Percentiles rank a stretch among this genome's conserved stretches.
Evolutionary conservation across 2,888 invertebrate species (phyloP).

Genomic region (Chrysodeixis includens): DNA sequence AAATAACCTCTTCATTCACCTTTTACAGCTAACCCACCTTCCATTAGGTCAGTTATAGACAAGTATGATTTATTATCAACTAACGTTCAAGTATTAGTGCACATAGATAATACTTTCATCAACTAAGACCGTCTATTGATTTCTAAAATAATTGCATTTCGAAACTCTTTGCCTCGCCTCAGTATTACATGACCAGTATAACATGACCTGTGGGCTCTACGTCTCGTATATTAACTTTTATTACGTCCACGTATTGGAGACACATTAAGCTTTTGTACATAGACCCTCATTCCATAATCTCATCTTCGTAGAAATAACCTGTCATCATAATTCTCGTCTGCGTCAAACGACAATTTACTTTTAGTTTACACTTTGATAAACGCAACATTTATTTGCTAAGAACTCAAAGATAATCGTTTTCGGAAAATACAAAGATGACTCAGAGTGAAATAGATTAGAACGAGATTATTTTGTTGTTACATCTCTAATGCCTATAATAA

Average conservation of each 20-base stretch:
- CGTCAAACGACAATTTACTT: slow-evolving; percentile 30
- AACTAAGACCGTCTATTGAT: background rate
- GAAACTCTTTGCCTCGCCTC: background rate
- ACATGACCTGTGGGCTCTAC: background rate
- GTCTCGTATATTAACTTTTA: background rate
- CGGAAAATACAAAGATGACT: slow-evolving; percentile 42
- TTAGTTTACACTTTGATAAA: slow-evolving; percentile 36
- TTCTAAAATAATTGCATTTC: background rate
- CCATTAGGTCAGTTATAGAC: no score
- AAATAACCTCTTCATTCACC: no score
- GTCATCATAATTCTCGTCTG: slow-evolving; percentile 35
- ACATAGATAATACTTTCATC: no score
- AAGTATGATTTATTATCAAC: no score
- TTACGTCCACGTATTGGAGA: background rate
- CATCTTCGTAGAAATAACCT: slow-evolving; percentile 40
- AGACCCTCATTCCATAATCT: slow-evolving; percentile 17
- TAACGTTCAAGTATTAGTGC: no score
- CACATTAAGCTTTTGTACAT: slow-evolving; percentile 6
- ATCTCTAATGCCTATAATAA: background rate
- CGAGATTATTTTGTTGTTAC: background rate
- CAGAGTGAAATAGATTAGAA: slow-evolving; percentile 13
- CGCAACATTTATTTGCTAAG: slow-evolving; percentile 28
- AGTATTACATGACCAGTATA: no score
- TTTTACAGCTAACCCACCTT: no score
- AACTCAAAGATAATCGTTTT: slow-evolving; percentile 28